Conservation (phyloP, 2,888 invertebrate genomes). For the Epicampocera succincta region DNA sequence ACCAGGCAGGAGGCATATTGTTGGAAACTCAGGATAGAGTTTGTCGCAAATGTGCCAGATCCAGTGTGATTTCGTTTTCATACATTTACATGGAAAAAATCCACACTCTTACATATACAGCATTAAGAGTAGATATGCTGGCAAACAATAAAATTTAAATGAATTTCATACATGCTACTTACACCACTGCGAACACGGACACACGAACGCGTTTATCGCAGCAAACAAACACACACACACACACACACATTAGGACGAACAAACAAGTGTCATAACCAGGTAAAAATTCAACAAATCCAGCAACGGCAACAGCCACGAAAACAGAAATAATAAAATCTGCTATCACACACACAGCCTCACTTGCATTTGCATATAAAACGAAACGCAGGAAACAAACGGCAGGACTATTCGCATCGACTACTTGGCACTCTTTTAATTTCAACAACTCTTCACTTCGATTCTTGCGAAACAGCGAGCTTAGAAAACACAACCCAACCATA, state of each 20-base stretch:
- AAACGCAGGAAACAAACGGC: constrained; percentile 11
- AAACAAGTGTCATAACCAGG: constrained; percentile 64
- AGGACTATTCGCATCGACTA: not conserved
- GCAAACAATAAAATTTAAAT: constrained; percentile 59
- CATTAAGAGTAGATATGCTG: constrained; percentile 18
- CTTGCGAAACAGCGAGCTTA: too few species aligned
- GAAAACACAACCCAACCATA: too few species aligned
- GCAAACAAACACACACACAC: not conserved
- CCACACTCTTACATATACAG: constrained; percentile 3
- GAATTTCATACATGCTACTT: constrained; percentile 46
- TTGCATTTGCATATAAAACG: constrained; percentile 67
- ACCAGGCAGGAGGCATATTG: constrained; percentile 4
- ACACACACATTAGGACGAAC: constrained; percentile 19
- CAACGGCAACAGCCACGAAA: constrained; percentile 13
- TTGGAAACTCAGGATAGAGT: constrained; percentile 2
- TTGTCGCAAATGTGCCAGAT: constrained; percentile 31
- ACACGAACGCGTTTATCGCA: not conserved
- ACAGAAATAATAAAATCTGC: constrained; percentile 55
- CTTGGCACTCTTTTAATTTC: not conserved
- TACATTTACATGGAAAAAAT: constrained; percentile 16
- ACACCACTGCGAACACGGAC: constrained; percentile 1
- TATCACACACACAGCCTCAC: constrained; percentile 50
- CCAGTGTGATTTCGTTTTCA: constrained; percentile 40
- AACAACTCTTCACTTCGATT: too few species aligned
- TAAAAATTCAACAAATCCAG: constrained; percentile 37